phyloP scores from a whole-genome alignment of 2,113 vertebrate genomes.

The Patagioenas fasciata region DNA sequence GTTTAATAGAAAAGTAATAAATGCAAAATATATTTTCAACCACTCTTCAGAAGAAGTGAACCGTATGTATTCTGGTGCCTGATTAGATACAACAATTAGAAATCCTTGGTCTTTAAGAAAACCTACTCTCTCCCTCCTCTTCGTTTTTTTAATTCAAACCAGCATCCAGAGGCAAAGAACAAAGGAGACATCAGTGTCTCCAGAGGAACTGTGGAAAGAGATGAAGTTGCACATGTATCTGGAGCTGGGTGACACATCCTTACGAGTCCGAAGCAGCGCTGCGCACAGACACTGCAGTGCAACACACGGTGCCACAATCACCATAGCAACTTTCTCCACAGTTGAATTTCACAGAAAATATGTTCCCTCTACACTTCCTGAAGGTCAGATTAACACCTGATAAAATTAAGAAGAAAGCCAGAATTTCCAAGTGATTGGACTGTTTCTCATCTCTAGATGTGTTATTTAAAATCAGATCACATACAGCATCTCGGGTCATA shows the following conservation, averaged over 20 bases:
- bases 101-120: background rate
- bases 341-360: background rate
- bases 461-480: background rate
- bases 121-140: background rate
- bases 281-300: background rate
- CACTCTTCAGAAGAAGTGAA: background rate
- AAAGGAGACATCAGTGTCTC: background rate
- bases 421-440: background rate
- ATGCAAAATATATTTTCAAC: background rate
- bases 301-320: background rate
- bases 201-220: background rate
- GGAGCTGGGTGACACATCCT: background rate
- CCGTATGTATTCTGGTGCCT: accelerated
- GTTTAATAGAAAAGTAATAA: background rate
- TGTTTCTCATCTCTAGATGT: background rate
- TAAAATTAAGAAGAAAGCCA: background rate
- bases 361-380: background rate
- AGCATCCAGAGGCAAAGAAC: background rate
- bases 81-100: background rate
- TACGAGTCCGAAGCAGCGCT: background rate
- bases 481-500: background rate
- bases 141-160: background rate
- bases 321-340: background rate
- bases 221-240: background rate
- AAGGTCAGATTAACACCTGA: background rate